Percentiles rank a stretch among this genome's conserved stretches.
Conservation (phyloP, 1,140 invertebrate genomes). For the Batillaria attramentaria region DNA sequence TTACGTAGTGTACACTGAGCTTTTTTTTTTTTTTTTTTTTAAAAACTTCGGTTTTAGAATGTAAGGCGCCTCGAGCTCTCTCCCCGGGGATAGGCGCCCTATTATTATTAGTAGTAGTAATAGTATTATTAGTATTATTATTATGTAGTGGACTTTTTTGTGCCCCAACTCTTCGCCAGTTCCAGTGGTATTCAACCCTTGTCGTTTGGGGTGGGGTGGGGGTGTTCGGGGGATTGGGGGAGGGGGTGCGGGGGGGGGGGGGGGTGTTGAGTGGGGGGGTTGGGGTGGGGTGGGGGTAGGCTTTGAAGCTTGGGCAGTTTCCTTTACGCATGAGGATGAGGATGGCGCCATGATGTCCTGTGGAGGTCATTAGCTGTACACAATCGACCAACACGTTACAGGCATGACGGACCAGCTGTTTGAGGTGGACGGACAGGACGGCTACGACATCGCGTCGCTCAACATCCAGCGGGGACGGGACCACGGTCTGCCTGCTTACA, state of each 20-base stretch:
- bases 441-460: conserved; percentile 88
- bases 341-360: background rate
- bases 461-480: conserved; percentile 98
- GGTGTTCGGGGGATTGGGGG: conserved; percentile 72
- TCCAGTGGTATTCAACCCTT: too few relatives aligned
- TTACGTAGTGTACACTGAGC: too few relatives aligned
- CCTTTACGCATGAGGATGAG: too few relatives aligned
- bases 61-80: too few relatives aligned
- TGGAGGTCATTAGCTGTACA: background rate
- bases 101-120: too few relatives aligned
- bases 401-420: conserved; percentile 17
- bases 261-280: conserved; percentile 57
- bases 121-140: too few relatives aligned
- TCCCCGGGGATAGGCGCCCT: too few relatives aligned
- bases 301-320: background rate
- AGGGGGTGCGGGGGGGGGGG: conserved; percentile 26
- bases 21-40: too few relatives aligned
- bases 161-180: too few relatives aligned
- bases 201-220: background rate
- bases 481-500: conserved; percentile 97
- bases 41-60: too few relatives aligned
- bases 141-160: too few relatives aligned
- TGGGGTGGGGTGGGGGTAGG: background rate
- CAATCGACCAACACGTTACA: background rate
- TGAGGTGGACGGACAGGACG: background rate